A percentile compares a stretch with the other conserved stretches of the same genome.
These are phyloP conservation scores for Piaya cayana DNA, from an alignment of 2,113 vertebrate genomes.

Conservation along the genomic window DNA sequence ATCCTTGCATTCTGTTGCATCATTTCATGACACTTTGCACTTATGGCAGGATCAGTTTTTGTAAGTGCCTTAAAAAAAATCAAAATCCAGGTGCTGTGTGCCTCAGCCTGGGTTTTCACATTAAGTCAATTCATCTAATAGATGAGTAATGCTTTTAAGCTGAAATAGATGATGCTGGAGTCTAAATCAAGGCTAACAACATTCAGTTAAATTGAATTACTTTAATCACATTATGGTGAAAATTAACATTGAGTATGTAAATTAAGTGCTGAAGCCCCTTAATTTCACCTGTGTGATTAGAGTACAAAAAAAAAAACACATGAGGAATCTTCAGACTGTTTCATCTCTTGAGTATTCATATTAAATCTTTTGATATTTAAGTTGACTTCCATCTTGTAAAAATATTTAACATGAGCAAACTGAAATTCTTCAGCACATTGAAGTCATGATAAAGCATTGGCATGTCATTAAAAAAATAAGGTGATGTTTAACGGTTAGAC, in stretches of 20 bases:
- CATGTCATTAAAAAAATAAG: background rate
- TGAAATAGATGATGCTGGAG: background rate
- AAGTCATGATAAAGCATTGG: background rate
- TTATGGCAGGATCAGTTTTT: background rate
- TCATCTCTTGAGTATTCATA: background rate
- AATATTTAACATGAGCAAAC: background rate
- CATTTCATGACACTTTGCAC: background rate
- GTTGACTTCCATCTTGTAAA: background rate
- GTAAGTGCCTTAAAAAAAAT: background rate
- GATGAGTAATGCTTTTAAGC: slow-evolving; percentile 19
- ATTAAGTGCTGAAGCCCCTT: background rate
- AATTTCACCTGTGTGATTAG: slow-evolving; percentile 28
- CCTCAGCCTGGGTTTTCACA: slow-evolving; percentile 2
- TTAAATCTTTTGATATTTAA: background rate
- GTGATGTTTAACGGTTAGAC: no score
- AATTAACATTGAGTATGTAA: slow-evolving; percentile 38
- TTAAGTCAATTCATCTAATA: slow-evolving; percentile 4
- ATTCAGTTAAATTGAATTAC: slow-evolving; percentile 44
- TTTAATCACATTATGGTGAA: background rate
- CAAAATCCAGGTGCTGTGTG: background rate
- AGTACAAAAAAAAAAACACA: background rate
- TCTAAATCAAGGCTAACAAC: slow-evolving; percentile 44
- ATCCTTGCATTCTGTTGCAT: background rate
- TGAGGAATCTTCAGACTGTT: background rate
- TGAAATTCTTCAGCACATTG: background rate